Evolutionary conservation across 2,888 invertebrate species (phyloP), one percentile per base, ranked within the genome.

Genomic region (Mechanitis mazaeus): DNA sequence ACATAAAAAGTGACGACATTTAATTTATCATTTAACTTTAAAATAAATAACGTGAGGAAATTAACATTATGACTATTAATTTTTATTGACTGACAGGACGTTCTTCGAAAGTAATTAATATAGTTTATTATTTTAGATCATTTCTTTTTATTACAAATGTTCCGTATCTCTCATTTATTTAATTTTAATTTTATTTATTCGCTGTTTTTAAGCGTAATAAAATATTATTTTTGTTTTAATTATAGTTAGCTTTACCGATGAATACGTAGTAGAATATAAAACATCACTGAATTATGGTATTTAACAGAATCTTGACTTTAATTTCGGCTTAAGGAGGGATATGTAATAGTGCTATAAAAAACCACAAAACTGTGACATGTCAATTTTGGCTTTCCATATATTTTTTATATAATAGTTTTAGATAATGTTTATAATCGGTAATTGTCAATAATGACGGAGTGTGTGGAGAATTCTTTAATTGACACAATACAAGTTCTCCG

Each of bases 391-490:
- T 20, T 20, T 20, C 20, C 20, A 20, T 1, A 20, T 20, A 35
- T 35, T 35, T 5, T 35, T 42, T 42, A 9, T 38, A 6, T 42
- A 42, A 7, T 42, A 42, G 11, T 42, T 42, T 5, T 42, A 42
- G 7, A 11, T 42, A 11, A 11, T 42, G 35, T 38, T 35, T 6
- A 50, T 31, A 33, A 72, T 31, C 47, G 45, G 38, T 45, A 60
- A 55, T 60, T 11, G 75, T 74, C 70, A 33, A 50, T 78, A 75
- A 72, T 74, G 3, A n/a, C 20, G 20, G 20, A 50, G 75, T 75
- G 83, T 80, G 82, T 83, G 78, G 83, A 85, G 78, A 83, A 85
- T 84, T 79, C 72, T 73, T 81, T 85, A 87, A 89, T 88, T 85
- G 83, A 84, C 79, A 78, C 74, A 82, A 86, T 86, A 84, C n/a